Conservation (phyloP, 2,113 vertebrate species). For the Muntiacus muntjak region DNA sequence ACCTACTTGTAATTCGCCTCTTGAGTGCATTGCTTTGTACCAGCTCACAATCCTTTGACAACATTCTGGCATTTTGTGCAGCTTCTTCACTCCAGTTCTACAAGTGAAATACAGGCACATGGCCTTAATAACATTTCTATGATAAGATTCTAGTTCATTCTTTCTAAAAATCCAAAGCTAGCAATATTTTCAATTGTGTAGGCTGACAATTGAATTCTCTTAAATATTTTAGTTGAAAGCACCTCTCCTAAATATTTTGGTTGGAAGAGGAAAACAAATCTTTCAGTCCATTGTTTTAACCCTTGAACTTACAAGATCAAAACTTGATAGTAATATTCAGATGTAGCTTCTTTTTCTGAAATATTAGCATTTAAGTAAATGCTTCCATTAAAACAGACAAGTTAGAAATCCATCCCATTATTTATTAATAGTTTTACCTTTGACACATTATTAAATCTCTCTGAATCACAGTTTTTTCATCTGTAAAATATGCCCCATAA, state of each 20-base stretch:
- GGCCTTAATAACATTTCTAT: background rate
- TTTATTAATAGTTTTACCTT: background rate
- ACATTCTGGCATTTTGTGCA: slow-evolving; percentile 65
- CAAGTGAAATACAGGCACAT: background rate
- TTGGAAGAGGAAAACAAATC: background rate
- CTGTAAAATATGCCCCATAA: background rate
- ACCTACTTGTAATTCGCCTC: slow-evolving; percentile 54
- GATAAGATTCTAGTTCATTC: background rate
- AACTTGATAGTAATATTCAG: background rate
- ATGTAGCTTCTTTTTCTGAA: background rate
- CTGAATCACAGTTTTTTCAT: background rate
- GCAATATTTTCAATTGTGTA: background rate
- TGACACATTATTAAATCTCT: background rate
- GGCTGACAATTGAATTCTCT: background rate
- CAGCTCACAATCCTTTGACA: slow-evolving; percentile 51
- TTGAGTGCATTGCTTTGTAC: background rate
- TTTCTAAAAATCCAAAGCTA: background rate
- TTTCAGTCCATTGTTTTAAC: background rate
- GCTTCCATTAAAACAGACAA: background rate
- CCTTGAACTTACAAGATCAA: background rate
- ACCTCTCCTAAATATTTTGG: background rate
- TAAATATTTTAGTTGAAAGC: background rate
- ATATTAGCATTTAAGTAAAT: background rate
- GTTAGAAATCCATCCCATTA: background rate
- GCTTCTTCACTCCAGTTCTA: slow-evolving; percentile 64